These are phyloP conservation scores for Cephalopachus bancanus DNA, from an alignment of 2,797 vertebrate genomes.

Conservation along the genomic window DNA sequence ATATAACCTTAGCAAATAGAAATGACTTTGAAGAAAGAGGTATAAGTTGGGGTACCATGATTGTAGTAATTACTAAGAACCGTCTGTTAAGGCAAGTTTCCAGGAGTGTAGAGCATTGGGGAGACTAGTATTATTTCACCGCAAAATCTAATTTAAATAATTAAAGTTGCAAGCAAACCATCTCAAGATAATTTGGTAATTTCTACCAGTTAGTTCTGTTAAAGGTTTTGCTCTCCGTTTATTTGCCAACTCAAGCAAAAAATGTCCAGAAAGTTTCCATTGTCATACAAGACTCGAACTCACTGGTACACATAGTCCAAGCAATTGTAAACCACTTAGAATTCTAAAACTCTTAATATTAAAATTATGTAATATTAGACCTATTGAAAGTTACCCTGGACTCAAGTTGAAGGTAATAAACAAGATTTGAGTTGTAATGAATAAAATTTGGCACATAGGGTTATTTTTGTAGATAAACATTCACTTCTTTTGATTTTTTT, in stretches of 20 bases:
- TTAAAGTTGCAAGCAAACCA: not conserved
- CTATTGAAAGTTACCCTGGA: not conserved
- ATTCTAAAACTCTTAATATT: not conserved
- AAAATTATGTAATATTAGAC: not conserved
- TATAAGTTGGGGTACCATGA: not conserved
- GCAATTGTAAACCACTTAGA: not conserved
- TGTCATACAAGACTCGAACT: not conserved
- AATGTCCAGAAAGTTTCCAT: not conserved
- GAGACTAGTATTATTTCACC: not conserved
- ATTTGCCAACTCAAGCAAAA: not conserved
- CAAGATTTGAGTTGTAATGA: not conserved
- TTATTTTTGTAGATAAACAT: not conserved
- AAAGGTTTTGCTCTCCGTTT: not conserved
- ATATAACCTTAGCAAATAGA: not conserved
- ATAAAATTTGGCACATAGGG: not conserved
- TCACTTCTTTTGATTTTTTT: not conserved
- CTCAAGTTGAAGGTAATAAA: not conserved
- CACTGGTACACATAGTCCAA: not conserved
- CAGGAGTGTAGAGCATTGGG: not conserved
- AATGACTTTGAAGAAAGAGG: not conserved
- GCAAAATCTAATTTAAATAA: slow-evolving; percentile 34
- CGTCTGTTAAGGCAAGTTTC: not conserved
- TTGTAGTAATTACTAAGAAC: not conserved
- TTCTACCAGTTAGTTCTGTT: not conserved
- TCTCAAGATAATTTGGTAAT: slow-evolving; percentile 26